Percentiles rank a stretch among this genome's conserved stretches.
These are phyloP conservation scores for Dromius quadrimaculatus DNA, from an alignment of 2,888 invertebrate genomes.

Conservation along the genomic window DNA sequence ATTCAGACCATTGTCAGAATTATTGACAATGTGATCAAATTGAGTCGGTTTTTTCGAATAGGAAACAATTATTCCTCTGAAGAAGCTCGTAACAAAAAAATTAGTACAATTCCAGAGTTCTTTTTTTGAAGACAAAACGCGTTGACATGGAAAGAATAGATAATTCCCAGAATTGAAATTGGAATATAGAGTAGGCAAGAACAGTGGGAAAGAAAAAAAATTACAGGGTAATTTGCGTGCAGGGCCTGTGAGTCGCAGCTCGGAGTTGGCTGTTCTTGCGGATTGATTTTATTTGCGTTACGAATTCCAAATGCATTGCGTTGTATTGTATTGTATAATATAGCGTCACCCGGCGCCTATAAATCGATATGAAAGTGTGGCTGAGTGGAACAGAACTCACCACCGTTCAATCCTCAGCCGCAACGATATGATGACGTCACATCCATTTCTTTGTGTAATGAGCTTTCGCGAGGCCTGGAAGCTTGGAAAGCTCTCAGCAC, in stretches of 20 bases:
- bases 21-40: too few species aligned
- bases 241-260: too few species aligned
- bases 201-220: neutral
- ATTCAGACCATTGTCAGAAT: too few species aligned
- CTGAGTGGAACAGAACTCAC: neutral
- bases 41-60: too few species aligned
- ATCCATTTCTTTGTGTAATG: constrained; percentile 31
- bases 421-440: constrained; percentile 25
- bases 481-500: constrained; percentile 13
- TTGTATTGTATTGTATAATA: neutral
- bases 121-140: too few species aligned
- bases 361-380: constrained; percentile 20
- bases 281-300: constrained; percentile 24
- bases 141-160: neutral
- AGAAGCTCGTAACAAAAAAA: too few species aligned
- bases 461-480: constrained; percentile 22
- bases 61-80: too few species aligned
- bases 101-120: too few species aligned
- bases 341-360: neutral
- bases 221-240: constrained; percentile 4
- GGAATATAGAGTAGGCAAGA: too few species aligned
- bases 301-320: neutral
- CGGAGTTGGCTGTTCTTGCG: neutral
- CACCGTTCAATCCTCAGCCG: too few species aligned
- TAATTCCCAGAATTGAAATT: neutral